Percentiles rank a stretch among this genome's conserved stretches.
Conservation (phyloP, 2,797 vertebrate species). For the Aulostomus chinensis region DNA sequence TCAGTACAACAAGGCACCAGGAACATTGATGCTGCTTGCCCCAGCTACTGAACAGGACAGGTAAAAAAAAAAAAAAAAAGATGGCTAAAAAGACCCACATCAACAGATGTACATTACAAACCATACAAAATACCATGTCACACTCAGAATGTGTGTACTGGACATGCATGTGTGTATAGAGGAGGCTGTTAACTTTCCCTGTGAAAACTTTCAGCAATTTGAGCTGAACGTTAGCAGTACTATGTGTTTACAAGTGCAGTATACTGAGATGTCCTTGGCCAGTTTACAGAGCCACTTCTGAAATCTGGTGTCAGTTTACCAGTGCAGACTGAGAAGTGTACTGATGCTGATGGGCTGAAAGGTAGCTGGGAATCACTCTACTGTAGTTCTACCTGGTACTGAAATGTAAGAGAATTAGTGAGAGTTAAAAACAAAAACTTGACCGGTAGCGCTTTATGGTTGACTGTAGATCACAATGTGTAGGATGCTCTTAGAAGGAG, state of each 20-base stretch:
- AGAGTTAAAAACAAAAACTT: too few relatives aligned
- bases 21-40: too few relatives aligned
- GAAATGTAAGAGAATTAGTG: too few relatives aligned
- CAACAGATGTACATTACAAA: conserved; percentile 65
- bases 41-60: too few relatives aligned
- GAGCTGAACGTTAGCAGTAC: conserved; percentile 52
- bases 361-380: conserved; percentile 39
- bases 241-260: conserved; percentile 70
- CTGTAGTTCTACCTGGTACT: conserved; percentile 6
- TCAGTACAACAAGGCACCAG: too few relatives aligned
- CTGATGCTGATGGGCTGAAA: conserved; percentile 45
- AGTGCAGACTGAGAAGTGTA: conserved; percentile 65
- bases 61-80: too few relatives aligned
- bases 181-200: conserved; percentile 2
- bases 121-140: conserved; percentile 37
- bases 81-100: conserved; percentile 68
- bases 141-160: conserved; percentile 13
- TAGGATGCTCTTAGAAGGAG: too few relatives aligned
- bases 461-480: too few relatives aligned
- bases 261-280: conserved; percentile 76
- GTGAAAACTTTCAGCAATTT: conserved; percentile 36
- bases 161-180: not conserved
- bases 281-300: conserved; percentile 66
- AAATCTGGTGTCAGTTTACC: conserved; percentile 80
- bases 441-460: too few relatives aligned